Percentiles rank a stretch among this genome's conserved stretches.
These are phyloP conservation scores for Cyanoderma ruficeps DNA, from an alignment of 2,113 vertebrate species.

Conservation along the genomic window DNA sequence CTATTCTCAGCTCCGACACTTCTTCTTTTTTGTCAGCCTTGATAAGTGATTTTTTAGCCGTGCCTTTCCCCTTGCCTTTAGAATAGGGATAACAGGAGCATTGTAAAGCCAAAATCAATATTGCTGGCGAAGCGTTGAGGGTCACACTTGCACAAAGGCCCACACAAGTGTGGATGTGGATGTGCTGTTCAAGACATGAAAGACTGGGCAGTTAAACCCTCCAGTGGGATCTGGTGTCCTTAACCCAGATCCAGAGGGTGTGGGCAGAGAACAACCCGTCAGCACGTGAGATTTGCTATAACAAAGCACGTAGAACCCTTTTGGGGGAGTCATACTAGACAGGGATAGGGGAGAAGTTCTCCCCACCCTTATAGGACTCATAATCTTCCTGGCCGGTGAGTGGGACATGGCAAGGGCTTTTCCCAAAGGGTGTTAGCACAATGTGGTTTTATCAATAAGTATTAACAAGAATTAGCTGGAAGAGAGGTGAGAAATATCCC, in stretches of 20 bases:
- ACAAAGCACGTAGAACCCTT: fast-evolving
- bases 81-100: conserved; percentile 18
- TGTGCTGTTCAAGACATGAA: neutral
- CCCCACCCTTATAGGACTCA: neutral
- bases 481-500: conserved; percentile 16
- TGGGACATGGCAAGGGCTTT: neutral
- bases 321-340: neutral
- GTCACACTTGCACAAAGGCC: neutral
- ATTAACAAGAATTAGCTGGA: neutral
- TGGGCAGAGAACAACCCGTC: neutral
- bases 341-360: neutral
- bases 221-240: neutral
- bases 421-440: neutral
- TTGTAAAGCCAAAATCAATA: conserved; percentile 38
- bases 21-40: neutral
- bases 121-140: neutral
- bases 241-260: neutral
- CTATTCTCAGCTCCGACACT: neutral
- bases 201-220: neutral
- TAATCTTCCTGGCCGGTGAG: neutral
- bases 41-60: conserved; percentile 40
- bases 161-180: neutral
- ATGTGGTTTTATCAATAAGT: neutral
- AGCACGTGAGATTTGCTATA: neutral
- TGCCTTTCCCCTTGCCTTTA: neutral